Conservation (phyloP, 1,140 invertebrate genomes). For the Drosophila nikananu region DNA sequence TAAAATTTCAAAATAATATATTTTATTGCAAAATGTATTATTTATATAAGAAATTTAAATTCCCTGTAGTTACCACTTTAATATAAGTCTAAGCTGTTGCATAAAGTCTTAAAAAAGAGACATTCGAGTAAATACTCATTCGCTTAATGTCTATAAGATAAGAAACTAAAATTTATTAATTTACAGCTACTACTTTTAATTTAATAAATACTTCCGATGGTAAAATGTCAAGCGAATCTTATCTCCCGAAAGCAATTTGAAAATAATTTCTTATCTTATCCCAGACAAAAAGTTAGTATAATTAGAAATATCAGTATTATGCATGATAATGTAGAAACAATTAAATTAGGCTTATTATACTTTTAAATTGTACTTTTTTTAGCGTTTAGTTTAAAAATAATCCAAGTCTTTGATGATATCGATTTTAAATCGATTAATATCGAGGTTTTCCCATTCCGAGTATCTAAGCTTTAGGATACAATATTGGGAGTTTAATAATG, state of each 20-base stretch:
- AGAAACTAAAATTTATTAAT: neutral
- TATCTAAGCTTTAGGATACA: neutral
- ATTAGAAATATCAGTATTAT: conserved; percentile 5
- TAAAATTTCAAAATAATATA: neutral
- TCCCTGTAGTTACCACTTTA: neutral
- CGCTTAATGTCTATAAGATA: neutral
- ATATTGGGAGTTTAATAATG: neutral
- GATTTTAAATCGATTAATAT: neutral
- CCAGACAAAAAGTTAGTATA: conserved; percentile 9
- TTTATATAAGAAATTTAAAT: neutral
- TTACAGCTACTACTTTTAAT: neutral
- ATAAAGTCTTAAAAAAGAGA: neutral
- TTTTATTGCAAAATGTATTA: neutral
- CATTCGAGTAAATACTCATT: neutral
- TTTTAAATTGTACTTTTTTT: neutral
- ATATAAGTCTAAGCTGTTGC: neutral
- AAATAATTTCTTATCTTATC: conserved; percentile 27
- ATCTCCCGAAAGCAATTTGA: conserved; percentile 11
- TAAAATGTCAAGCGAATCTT: conserved; percentile 11
- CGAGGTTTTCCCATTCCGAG: neutral
- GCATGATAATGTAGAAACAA: neutral
- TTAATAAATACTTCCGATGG: conserved; percentile 3
- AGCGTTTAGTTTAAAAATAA: too few species aligned
- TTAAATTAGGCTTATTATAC: conserved; percentile 1
- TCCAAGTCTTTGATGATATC: neutral